Conservation (phyloP, 2,797 vertebrate genomes). For the Microchirus variegatus region DNA sequence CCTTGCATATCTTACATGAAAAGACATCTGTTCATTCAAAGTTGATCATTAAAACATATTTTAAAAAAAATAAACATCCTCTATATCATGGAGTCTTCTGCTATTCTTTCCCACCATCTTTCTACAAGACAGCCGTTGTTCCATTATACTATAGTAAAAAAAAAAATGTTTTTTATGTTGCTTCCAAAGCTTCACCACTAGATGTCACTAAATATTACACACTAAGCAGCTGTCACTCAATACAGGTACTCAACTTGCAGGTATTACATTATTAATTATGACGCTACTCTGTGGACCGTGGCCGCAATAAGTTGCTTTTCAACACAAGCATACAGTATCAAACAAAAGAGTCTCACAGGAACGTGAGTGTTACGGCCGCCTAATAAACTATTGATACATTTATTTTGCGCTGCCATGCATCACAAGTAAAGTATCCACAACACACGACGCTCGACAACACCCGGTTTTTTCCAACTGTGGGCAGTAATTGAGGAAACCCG, state of each 20-base stretch:
- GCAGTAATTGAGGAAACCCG: too few species aligned
- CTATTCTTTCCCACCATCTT: too few species aligned
- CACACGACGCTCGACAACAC: too few species aligned
- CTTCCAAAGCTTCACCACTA: not conserved
- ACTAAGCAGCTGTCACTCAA: not conserved
- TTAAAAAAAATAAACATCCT: too few species aligned
- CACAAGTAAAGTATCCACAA: not conserved
- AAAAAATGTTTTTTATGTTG: too few species aligned
- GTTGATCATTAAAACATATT: too few species aligned
- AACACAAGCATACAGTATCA: not conserved
- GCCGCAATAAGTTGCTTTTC: not conserved
- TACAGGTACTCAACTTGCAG: not conserved
- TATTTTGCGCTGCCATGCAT: not conserved
- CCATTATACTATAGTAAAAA: too few species aligned
- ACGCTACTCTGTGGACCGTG: not conserved
- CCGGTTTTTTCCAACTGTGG: too few species aligned
- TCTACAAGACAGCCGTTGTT: too few species aligned
- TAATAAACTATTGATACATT: not conserved
- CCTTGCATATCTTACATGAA: too few species aligned
- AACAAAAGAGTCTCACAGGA: not conserved
- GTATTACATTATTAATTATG: slow-evolving; percentile 2
- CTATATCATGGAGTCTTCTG: too few species aligned
- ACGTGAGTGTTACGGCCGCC: not conserved
- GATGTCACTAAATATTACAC: not conserved
- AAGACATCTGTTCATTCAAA: too few species aligned